Percentiles rank a stretch among this genome's conserved stretches.
Conservation (phyloP, 2,113 vertebrate genomes). For the Rhegmatorhina hoffmannsi region DNA sequence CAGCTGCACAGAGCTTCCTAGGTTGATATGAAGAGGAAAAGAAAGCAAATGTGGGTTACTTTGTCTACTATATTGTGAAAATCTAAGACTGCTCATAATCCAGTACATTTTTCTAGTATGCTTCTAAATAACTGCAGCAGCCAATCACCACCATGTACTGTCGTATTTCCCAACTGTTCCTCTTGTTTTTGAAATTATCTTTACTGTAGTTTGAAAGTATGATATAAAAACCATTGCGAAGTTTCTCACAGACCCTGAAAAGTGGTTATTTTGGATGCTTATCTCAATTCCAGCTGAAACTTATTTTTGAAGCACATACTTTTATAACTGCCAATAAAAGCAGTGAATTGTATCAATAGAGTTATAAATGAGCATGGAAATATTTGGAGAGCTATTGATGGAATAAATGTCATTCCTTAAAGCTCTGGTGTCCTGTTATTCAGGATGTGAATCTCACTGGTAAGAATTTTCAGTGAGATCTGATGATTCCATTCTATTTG, state of each 20-base stretch:
- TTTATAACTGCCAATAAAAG: background rate
- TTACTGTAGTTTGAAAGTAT: background rate
- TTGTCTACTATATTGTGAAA: background rate
- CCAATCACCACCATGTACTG: no score
- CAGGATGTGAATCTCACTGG: background rate
- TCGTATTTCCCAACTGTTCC: background rate
- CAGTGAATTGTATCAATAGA: background rate
- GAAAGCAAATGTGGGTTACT: background rate
- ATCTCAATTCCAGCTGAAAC: background rate
- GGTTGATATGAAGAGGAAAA: background rate
- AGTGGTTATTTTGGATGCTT: background rate
- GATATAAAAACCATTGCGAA: background rate
- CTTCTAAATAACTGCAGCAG: background rate
- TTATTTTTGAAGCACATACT: background rate
- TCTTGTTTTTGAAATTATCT: background rate
- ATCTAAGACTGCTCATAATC: background rate
- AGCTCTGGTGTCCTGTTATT: background rate
- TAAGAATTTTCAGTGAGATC: background rate
- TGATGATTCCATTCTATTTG: background rate
- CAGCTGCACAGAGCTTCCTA: background rate
- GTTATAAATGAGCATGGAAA: background rate
- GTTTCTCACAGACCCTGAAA: background rate
- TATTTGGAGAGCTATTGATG: background rate
- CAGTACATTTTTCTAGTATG: fast-evolving
- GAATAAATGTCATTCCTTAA: background rate